Evolutionary conservation across 1,140 invertebrate species (phyloP).

Genomic region (Procambarus clarkii): DNA sequence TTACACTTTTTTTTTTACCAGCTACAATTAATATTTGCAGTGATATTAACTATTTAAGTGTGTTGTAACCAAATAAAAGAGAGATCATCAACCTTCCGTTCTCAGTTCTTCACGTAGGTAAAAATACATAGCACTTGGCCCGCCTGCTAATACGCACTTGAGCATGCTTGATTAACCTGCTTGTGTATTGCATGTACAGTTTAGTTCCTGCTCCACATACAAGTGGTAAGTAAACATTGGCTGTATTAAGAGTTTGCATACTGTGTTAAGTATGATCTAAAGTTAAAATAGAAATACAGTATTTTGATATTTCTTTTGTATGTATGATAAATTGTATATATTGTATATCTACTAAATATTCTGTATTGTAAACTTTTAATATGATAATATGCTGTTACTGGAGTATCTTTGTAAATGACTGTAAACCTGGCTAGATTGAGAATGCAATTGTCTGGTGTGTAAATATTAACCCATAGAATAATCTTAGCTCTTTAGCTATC

Average conservation of each 20-base stretch:
- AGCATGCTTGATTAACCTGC: neutral
- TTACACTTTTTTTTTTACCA: no score
- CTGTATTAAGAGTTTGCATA: neutral
- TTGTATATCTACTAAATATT: slow-evolving; percentile 14
- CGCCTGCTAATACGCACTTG: neutral
- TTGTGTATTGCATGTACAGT: slow-evolving; percentile 16
- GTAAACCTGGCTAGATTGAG: neutral
- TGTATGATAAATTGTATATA: slow-evolving; percentile 22
- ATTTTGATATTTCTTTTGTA: neutral
- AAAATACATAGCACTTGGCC: neutral
- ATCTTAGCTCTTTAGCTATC: neutral
- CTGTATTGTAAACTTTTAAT: neutral
- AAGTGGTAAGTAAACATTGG: neutral
- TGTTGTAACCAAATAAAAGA: neutral
- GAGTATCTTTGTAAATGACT: slow-evolving; percentile 11
- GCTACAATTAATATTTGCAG: no score
- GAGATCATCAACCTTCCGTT: neutral
- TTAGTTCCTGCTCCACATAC: neutral
- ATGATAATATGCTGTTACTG: neutral
- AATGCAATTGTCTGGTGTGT: neutral
- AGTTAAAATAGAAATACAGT: neutral
- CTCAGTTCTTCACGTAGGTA: neutral
- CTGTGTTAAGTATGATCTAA: neutral
- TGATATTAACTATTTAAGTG: neutral
- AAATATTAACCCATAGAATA: neutral